Evolutionary conservation across 2,113 vertebrate species (phyloP).

Genomic region (Brachyistius frenatus): DNA sequence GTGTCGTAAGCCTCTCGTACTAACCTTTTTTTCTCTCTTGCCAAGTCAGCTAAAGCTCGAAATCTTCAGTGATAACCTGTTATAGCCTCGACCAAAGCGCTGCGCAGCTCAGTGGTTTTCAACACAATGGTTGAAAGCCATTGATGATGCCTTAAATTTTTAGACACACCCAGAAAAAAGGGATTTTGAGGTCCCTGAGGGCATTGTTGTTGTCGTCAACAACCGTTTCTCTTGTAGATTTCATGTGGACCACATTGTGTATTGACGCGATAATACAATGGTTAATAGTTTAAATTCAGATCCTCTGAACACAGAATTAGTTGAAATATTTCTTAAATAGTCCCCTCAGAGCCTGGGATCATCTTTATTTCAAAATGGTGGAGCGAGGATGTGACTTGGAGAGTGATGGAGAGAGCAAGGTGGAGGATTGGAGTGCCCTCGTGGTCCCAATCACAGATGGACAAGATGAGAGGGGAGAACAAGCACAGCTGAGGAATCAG

Average conservation of each 20-base stretch:
- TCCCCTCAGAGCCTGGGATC: background rate
- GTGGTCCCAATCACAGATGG: conserved; percentile 77
- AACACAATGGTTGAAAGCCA: conserved; percentile 8
- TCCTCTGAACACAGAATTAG: conserved; percentile 10
- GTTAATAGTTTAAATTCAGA: background rate
- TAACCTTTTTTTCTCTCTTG: conserved; percentile 57
- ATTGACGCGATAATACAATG: background rate
- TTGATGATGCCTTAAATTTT: conserved; percentile 53
- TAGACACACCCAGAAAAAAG: conserved; percentile 16
- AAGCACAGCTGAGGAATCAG: conserved; percentile 76
- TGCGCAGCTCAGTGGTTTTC: conserved; percentile 31
- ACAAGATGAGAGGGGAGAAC: conserved; percentile 70
- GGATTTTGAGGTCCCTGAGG: conserved; percentile 1
- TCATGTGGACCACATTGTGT: background rate
- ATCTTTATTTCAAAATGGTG: conserved; percentile 46
- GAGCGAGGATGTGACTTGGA: conserved; percentile 33
- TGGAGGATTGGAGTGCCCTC: conserved; percentile 59
- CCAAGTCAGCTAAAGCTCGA: conserved; percentile 65
- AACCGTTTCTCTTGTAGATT: background rate
- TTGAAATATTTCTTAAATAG: conserved; percentile 31
- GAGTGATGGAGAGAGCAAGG: conserved; percentile 26
- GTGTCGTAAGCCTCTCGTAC: conserved; percentile 44
- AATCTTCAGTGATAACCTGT: conserved; percentile 68
- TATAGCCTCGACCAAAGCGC: conserved; percentile 45
- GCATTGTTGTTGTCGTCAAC: conserved; percentile 20